Percentiles rank a stretch among this genome's conserved stretches.
phyloP scores from a whole-genome alignment of 2,113 vertebrate genomes.

The Burhinus oedicnemus region DNA sequence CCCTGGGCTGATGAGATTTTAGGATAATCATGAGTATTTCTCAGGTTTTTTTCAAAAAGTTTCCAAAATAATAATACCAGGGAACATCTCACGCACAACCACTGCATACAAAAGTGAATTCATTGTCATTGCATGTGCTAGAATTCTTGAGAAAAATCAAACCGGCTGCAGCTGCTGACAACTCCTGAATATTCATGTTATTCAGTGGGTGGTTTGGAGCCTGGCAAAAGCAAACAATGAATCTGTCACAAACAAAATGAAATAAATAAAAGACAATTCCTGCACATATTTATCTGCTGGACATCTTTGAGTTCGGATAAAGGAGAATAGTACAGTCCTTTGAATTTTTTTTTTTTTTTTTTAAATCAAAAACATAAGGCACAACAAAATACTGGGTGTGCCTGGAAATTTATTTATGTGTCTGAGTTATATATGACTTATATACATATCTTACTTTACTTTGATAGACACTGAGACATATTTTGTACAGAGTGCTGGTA shows the following conservation, averaged over 20 bases:
- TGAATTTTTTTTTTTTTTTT: neutral
- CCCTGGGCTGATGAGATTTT: neutral
- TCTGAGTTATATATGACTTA: neutral
- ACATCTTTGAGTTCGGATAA: constrained; percentile 9
- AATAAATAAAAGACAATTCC: constrained; percentile 41
- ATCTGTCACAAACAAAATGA: constrained; percentile 18
- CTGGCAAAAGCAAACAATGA: constrained; percentile 39
- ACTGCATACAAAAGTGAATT: neutral
- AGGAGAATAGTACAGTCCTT: neutral
- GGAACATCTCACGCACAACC: neutral
- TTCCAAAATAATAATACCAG: neutral
- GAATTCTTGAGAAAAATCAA: constrained; percentile 3
- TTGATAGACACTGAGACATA: neutral
- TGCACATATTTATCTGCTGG: neutral
- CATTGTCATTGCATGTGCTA: neutral
- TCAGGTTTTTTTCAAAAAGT: neutral
- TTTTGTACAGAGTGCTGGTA: neutral
- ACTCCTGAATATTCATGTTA: constrained; percentile 49
- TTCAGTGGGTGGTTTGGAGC: constrained; percentile 21
- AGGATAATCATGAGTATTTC: neutral
- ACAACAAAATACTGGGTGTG: neutral
- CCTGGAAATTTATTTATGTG: neutral
- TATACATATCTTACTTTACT: neutral
- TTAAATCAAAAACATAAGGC: neutral
- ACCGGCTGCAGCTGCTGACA: constrained; percentile 26